Evolutionary conservation across 2,797 vertebrate genomes (phyloP).

Genomic region (Acanthurus tractus): DNA sequence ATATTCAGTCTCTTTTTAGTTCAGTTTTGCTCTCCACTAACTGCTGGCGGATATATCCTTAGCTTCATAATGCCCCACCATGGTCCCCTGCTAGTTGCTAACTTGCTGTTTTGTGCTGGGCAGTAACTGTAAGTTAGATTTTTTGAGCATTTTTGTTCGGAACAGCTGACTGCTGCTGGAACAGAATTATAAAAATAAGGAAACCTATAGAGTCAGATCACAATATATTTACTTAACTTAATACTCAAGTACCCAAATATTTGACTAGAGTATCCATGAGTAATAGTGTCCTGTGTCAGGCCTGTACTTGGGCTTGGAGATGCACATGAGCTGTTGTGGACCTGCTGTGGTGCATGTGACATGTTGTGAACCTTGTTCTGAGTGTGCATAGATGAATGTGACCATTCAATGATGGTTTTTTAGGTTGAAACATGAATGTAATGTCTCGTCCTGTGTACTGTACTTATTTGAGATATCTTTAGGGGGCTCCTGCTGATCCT

Average conservation of each 20-base stretch:
- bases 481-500: slow-evolving; percentile 32
- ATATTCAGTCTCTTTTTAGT: too few species aligned
- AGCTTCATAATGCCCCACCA: too few species aligned
- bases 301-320: slow-evolving; percentile 11
- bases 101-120: too few species aligned
- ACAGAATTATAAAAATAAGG: neutral
- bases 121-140: too few species aligned
- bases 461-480: slow-evolving; percentile 26
- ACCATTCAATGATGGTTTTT: slow-evolving; percentile 58
- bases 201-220: neutral
- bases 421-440: slow-evolving; percentile 48
- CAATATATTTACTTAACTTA: neutral
- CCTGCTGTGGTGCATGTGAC: slow-evolving; percentile 41
- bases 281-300: neutral
- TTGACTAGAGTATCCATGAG: neutral
- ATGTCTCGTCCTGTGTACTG: neutral
- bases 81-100: too few species aligned
- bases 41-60: too few species aligned
- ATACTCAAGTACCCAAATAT: neutral
- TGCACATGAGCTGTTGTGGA: slow-evolving; percentile 40
- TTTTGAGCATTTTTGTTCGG: too few species aligned
- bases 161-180: too few species aligned
- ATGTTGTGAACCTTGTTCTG: slow-evolving; percentile 38
- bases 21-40: too few species aligned
- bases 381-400: slow-evolving; percentile 42